Percentiles rank a stretch among this genome's conserved stretches.
Conservation (phyloP, 2,888 invertebrate genomes). For the Resseliella maxima region DNA sequence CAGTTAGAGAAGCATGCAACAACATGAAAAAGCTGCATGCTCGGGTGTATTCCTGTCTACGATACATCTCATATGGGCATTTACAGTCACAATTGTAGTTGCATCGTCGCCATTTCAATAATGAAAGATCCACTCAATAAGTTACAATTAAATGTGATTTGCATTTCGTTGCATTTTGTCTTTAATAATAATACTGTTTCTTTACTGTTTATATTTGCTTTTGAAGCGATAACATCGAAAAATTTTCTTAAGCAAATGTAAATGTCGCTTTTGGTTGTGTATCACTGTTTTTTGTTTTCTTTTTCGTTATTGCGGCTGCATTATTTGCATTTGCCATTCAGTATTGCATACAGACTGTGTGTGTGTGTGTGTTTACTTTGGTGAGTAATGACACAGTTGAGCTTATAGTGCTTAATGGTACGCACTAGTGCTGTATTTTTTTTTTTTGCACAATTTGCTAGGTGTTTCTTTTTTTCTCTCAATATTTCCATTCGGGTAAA, state of each 20-base stretch:
- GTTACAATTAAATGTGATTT: slow-evolving; percentile 54
- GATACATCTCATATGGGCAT: no score
- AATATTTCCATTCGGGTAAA: not conserved
- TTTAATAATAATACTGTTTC: slow-evolving; percentile 28
- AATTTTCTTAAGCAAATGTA: slow-evolving; percentile 29
- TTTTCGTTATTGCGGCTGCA: not conserved
- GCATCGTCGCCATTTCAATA: not conserved
- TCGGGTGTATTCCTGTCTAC: no score
- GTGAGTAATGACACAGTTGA: not conserved
- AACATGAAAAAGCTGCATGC: no score
- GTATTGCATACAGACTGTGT: not conserved
- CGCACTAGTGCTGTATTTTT: not conserved
- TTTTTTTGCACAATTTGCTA: slow-evolving; percentile 10
- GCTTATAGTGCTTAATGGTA: not conserved
- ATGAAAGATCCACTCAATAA: slow-evolving; percentile 43
- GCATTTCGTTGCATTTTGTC: slow-evolving; percentile 25
- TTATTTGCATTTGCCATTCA: no score
- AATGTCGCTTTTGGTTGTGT: not conserved
- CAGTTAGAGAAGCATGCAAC: no score
- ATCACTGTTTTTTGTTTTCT: not conserved
- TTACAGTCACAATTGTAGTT: no score
- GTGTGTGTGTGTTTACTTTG: not conserved
- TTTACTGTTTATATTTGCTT: slow-evolving; percentile 3
- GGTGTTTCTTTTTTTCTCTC: not conserved
- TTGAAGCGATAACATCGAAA: slow-evolving; percentile 12